phyloP scores from a whole-genome alignment of 2,888 invertebrate genomes.

The Odontothrips loti region DNA sequence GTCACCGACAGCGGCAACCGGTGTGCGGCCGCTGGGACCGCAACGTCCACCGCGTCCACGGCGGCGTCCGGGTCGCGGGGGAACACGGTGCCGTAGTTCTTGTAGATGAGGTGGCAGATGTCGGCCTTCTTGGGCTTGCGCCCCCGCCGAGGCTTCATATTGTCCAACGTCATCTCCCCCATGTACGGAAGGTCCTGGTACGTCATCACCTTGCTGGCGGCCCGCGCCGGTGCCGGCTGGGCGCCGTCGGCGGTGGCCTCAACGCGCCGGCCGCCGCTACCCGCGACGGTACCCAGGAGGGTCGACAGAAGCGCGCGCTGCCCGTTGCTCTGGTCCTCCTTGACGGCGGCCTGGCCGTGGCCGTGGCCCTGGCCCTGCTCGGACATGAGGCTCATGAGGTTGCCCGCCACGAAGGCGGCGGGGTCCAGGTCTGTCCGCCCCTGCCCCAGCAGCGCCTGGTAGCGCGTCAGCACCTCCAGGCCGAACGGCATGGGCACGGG shows the following conservation, averaged over 20 bases:
- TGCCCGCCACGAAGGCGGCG: slow-evolving; percentile 9
- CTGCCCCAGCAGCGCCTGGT: slow-evolving; percentile 51
- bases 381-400: slow-evolving; percentile 7
- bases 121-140: slow-evolving; percentile 89
- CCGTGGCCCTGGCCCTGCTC: slow-evolving; percentile 40
- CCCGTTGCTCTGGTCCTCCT: slow-evolving; percentile 32
- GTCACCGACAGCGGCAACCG: slow-evolving; percentile 39
- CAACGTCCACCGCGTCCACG: slow-evolving; percentile 36
- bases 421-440: slow-evolving; percentile 34
- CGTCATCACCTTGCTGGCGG: slow-evolving; percentile 52
- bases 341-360: slow-evolving; percentile 41
- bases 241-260: slow-evolving; percentile 32
- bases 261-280: slow-evolving; percentile 29
- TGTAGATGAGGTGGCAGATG: slow-evolving; percentile 85
- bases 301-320: slow-evolving; percentile 34
- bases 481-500: slow-evolving; percentile 41
- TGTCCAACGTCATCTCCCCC: slow-evolving; percentile 87
- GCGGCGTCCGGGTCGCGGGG: slow-evolving; percentile 63
- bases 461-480: slow-evolving; percentile 51
- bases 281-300: slow-evolving; percentile 35
- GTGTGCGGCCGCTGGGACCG: not conserved
- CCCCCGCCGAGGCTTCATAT: slow-evolving; percentile 79
- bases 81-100: slow-evolving; percentile 83
- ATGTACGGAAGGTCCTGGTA: slow-evolving; percentile 84
- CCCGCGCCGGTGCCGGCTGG: slow-evolving; percentile 33